Evolutionary conservation across 2,797 vertebrate genomes (phyloP).

Genomic region (Pampus argenteus): DNA sequence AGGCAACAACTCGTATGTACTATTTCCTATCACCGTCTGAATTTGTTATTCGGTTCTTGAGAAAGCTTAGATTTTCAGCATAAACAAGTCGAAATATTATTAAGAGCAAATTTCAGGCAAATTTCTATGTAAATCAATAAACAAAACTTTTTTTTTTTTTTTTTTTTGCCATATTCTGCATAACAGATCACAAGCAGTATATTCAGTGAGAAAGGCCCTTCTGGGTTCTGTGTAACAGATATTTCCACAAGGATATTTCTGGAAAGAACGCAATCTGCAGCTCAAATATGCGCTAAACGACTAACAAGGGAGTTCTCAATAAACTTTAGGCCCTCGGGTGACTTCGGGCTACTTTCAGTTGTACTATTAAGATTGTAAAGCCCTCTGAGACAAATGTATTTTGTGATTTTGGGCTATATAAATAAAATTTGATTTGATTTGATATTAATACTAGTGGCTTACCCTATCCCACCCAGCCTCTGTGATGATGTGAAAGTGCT

Average conservation of each 20-base stretch:
- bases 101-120: not conserved
- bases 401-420: too few relatives aligned
- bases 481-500: conserved; percentile 37
- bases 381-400: too few relatives aligned
- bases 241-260: conserved; percentile 1
- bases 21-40: not conserved
- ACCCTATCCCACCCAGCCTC: conserved; percentile 6
- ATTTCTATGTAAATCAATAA: not conserved
- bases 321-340: not conserved
- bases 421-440: too few relatives aligned
- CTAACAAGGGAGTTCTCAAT: conserved; percentile 12
- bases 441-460: too few relatives aligned
- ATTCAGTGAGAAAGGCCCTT: not conserved
- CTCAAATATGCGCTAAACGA: conserved; percentile 4
- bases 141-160: not conserved
- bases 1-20: not conserved
- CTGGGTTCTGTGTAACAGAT: not conserved
- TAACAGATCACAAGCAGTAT: not conserved
- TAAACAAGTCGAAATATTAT: not conserved
- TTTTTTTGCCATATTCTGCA: not conserved
- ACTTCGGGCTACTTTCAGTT: conserved; percentile 20
- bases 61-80: not conserved
- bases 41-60: not conserved
- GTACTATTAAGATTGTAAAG: too few relatives aligned
- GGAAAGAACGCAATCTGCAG: not conserved